Evolutionary conservation across 2,113 vertebrate species (phyloP), one percentile per base, ranked within the genome.

Genomic region (Limnothrissa miodon): DNA sequence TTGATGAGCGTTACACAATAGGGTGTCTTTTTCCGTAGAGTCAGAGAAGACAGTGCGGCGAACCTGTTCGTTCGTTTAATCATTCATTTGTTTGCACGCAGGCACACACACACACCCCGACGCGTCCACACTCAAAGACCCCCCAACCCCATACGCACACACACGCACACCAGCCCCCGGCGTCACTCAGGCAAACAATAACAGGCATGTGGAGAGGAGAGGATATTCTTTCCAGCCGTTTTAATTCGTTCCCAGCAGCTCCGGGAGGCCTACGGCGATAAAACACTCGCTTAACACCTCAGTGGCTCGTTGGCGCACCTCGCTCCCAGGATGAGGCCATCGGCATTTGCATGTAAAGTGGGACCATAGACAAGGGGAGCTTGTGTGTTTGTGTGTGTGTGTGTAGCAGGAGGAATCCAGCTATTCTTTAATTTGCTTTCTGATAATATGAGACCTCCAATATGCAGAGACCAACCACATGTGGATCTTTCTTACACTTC

Each of bases 301-400:
- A 42, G 81, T 45, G 82, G 53, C 9, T 81, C 79, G 42, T 1
- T 39, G 29, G 36, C 36, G 8, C 44, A 56, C 85, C 53, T 82
- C 45, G 25, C 84, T 88, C 85, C 45, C 86, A 85, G 85, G 80
- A 80, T 83, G 86, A 87, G 51, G 85, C 85, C 82, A 56, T 53
- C 56, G 84, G 85, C 84, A 87, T 88, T 89, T 87, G 86, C 84
- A 86, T 89, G 87, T 87, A 86, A 84, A 90, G 85, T 83, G 82
- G 83, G 84, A 66, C 59, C 59, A 33, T 10, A 79, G 36, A 83
- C 62, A 7, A 39, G 82, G 81, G 59, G n/a, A 15, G 7, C 1
- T 33, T 66, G 59, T 29, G 5, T 29, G 59, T 66, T n/a, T 59
- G 56, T 59, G 21, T 59, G 56, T 59, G 56, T 59, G 21, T 59